Conservation (phyloP, 2,113 vertebrate genomes). For the Solenodon paradoxus region DNA sequence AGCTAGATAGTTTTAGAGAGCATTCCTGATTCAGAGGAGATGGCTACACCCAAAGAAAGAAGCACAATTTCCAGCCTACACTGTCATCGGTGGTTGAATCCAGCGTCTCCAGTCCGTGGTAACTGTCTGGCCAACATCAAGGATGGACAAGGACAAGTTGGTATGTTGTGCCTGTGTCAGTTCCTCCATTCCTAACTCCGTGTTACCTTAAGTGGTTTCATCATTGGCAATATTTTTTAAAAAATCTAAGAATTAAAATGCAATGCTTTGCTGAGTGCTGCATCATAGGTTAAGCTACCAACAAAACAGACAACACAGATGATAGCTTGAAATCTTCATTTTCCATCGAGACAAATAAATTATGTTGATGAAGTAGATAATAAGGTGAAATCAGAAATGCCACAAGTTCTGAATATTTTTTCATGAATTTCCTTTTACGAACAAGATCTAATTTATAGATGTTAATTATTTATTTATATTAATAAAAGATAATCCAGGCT, state of each 20-base stretch:
- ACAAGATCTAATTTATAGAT: neutral
- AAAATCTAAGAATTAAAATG: neutral
- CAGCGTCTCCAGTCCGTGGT: neutral
- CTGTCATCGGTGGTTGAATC: neutral
- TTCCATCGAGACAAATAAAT: neutral
- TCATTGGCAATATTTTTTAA: neutral
- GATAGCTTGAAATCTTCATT: neutral
- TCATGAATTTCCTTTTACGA: neutral
- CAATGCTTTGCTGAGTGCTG: neutral
- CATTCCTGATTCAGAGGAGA: neutral
- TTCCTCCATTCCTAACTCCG: neutral
- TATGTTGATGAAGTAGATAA: neutral
- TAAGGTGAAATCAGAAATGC: neutral
- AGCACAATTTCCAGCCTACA: neutral
- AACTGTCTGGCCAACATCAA: neutral
- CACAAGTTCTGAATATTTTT: neutral
- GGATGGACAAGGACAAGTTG: neutral
- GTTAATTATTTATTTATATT: neutral
- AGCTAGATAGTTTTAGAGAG: neutral
- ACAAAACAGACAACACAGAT: neutral
- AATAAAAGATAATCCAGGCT: neutral
- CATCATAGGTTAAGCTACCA: neutral
- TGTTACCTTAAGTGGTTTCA: neutral
- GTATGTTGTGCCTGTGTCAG: neutral
- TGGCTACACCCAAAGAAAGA: neutral